Evolutionary conservation across 2,888 invertebrate species (phyloP), one percentile per base, ranked within the genome.

Genomic region (Heliconius ismenius): DNA sequence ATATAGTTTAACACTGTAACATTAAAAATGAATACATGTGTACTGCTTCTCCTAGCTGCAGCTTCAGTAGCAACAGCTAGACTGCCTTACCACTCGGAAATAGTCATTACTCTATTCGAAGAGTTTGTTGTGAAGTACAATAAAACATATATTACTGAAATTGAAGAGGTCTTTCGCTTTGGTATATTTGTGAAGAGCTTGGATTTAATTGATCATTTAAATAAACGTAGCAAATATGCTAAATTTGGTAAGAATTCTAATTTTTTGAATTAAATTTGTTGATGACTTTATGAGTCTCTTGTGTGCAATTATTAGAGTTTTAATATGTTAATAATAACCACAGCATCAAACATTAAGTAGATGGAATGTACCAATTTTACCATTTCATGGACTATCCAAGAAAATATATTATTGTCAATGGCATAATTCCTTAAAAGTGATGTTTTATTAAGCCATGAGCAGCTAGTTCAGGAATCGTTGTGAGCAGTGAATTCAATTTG

Each of bases 141-240:
- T 11, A 80, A 79, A 63, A 13, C 76, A 36, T 83, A 83, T 73
- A 65, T 74, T 1, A 64, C 11, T 60, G 98, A 81, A 96, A 28
- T 58, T 4, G 98, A 89, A 98, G 98, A 78, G 92, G 98, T 69
- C 97, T 97, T 87, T 94, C 95, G 87, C 97, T 97, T 80, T 36
- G 75, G 78, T 43, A 75, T 81, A 49, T 83, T 83, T 18, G 69
- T 75, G 28, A 39, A 79, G 18, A 81, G 77, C 24, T 75, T 83
- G 13, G 36, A 73, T 4, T 75, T 69, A 26, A 78, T 81, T 11
- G 81, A 82, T 49, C 11, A 67, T 26, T 75, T 70, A 49, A 83
- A 83, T 63, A 28, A 68, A 36, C 39, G 73, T 10, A 77, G 76
- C 39, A 26, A 62, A 4, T 9, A 75, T 68, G 79, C 79, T n/a